Conservation (phyloP, 2,113 vertebrate genomes). For the Cyphomyrus plagiostoma region DNA sequence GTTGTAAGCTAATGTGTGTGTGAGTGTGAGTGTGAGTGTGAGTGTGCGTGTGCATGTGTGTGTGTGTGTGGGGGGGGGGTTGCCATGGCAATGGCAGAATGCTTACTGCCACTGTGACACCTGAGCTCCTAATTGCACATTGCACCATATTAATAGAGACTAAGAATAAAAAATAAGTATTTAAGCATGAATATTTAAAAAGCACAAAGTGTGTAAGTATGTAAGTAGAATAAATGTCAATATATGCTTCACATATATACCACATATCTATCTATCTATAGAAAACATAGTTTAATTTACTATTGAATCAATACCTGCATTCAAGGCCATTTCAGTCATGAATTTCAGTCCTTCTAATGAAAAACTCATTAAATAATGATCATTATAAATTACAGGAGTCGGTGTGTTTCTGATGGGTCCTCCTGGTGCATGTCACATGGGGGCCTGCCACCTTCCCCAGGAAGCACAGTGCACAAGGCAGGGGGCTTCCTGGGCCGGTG, state of each 20-base stretch:
- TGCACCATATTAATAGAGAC: not conserved
- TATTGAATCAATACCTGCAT: not conserved
- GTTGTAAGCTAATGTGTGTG: not conserved
- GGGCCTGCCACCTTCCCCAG: not conserved
- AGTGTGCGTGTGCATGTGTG: not conserved
- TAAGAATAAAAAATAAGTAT: not conserved
- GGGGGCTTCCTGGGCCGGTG: not conserved
- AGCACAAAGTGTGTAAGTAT: not conserved
- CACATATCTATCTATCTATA: too few species aligned
- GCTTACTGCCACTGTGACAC: slow-evolving; percentile 23
- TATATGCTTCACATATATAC: not conserved
- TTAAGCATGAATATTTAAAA: not conserved
- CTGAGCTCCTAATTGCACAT: not conserved
- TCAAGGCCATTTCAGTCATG: not conserved
- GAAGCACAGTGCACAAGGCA: not conserved
- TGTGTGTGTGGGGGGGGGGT: slow-evolving; percentile 7
- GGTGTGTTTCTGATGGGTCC: not conserved
- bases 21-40: not conserved
- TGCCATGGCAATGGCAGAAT: slow-evolving; percentile 23
- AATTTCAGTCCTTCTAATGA: not conserved
- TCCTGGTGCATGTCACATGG: not conserved
- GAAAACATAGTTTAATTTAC: not conserved
- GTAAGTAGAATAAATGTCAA: not conserved
- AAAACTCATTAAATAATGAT: not conserved
- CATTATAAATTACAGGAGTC: not conserved